Conservation (phyloP, 53 echinoderm and acorn worm species). For the Actinopyga echinites region DNA sequence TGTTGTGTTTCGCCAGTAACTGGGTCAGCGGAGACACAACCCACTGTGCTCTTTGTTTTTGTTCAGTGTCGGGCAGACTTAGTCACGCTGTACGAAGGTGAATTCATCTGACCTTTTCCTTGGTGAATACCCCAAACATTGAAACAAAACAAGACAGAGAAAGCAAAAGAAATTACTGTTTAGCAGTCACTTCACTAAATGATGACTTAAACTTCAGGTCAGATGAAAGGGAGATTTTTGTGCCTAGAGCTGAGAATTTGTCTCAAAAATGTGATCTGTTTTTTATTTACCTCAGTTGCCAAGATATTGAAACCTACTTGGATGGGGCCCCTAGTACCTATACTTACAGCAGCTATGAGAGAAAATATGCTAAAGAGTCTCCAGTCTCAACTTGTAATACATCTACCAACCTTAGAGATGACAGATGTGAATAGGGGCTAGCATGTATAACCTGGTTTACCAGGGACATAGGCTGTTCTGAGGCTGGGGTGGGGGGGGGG, state of each 20-base stretch:
- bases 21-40: background rate
- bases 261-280: slow-evolving; percentile 8
- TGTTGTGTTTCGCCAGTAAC: background rate
- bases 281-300: slow-evolving; percentile 18
- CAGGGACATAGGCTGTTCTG: no score
- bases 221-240: background rate
- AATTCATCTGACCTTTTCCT: background rate
- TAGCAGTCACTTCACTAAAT: background rate
- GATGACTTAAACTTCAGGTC: background rate
- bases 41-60: slow-evolving; percentile 29
- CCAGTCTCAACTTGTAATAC: no score
- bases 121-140: background rate
- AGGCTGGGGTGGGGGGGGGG: no score
- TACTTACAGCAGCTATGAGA: no score
- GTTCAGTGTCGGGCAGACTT: background rate
- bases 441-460: no score
- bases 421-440: no score
- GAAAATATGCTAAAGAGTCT: no score
- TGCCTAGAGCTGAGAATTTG: background rate
- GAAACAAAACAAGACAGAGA: background rate
- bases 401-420: no score
- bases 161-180: background rate
- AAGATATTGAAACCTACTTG: background rate
- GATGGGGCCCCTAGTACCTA: background rate
- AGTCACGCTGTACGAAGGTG: background rate